Percentiles rank a stretch among this genome's conserved stretches.
Evolutionary conservation across 1,140 invertebrate genomes (phyloP).

Genomic region (Drosophila simulans): DNA sequence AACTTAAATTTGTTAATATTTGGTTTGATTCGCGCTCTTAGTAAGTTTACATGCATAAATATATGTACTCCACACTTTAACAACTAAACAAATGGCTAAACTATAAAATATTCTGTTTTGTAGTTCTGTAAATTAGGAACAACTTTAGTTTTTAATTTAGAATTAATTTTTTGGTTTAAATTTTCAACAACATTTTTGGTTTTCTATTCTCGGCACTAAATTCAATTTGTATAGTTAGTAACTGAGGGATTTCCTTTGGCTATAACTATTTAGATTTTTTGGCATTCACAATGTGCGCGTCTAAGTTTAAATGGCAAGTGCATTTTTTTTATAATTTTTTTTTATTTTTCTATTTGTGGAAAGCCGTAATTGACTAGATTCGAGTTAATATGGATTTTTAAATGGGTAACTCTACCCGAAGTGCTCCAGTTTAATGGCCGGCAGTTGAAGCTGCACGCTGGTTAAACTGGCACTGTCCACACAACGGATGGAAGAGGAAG

Average conservation of each 20-base stretch:
- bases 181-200: slow-evolving; percentile 56
- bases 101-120: slow-evolving; percentile 10
- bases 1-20: slow-evolving; percentile 56
- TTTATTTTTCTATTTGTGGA: slow-evolving; percentile 21
- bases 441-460: slow-evolving; percentile 50
- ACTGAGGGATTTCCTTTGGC: slow-evolving; percentile 1
- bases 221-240: slow-evolving; percentile 28
- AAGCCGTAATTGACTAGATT: slow-evolving; percentile 69
- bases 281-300: slow-evolving; percentile 55
- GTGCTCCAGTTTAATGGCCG: slow-evolving; percentile 66
- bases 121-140: slow-evolving; percentile 44
- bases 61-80: slow-evolving; percentile 15
- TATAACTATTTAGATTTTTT: slow-evolving; percentile 4
- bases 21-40: slow-evolving; percentile 61
- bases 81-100: slow-evolving; percentile 12
- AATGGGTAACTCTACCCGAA: slow-evolving; percentile 35
- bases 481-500: slow-evolving; percentile 50
- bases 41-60: slow-evolving; percentile 23
- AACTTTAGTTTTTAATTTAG: slow-evolving; percentile 21
- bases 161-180: slow-evolving; percentile 50
- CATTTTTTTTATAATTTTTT: slow-evolving; percentile 13
- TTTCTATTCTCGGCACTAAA: slow-evolving; percentile 38
- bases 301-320: slow-evolving; percentile 45
- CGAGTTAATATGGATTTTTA: slow-evolving; percentile 25
- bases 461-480: slow-evolving; percentile 66